phyloP scores from a whole-genome alignment of 2,888 invertebrate species.

The Dryobotodes eremita region DNA sequence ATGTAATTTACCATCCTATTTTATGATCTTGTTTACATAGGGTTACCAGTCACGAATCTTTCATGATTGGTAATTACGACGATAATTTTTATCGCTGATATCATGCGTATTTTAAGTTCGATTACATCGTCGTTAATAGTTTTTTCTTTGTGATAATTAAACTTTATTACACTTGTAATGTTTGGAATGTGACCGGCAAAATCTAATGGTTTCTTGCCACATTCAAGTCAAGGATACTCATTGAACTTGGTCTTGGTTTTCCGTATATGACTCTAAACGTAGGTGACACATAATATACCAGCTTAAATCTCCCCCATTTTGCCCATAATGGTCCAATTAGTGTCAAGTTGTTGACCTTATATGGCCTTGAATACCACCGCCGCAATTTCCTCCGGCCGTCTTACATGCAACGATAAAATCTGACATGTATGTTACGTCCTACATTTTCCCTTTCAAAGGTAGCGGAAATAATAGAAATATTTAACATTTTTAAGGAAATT shows the following conservation, averaged over 20 bases:
- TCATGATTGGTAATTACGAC: constrained; percentile 10
- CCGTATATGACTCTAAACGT: constrained; percentile 32
- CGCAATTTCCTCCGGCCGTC: constrained; percentile 52
- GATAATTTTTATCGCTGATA: constrained; percentile 36
- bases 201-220: constrained; percentile 9
- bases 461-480: constrained; percentile 32
- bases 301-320: constrained; percentile 26
- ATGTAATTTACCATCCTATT: constrained; percentile 51
- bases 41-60: constrained; percentile 34
- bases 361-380: constrained; percentile 52
- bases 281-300: constrained; percentile 37
- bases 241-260: constrained; percentile 35
- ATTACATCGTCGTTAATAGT: constrained; percentile 35
- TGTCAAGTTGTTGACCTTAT: constrained; percentile 56
- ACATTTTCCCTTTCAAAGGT: constrained; percentile 56
- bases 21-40: constrained; percentile 52
- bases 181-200: constrained; percentile 17
- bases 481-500: constrained; percentile 18
- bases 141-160: constrained; percentile 43
- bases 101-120: constrained; percentile 29
- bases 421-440: constrained; percentile 37
- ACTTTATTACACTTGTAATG: constrained; percentile 22
- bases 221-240: constrained; percentile 48
- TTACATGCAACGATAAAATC: constrained; percentile 55
- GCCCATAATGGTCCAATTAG: constrained; percentile 54